Percentiles rank a stretch among this genome's conserved stretches.
Evolutionary conservation across 1,140 invertebrate species (phyloP).

Genomic region (Phocides pigmalion): DNA sequence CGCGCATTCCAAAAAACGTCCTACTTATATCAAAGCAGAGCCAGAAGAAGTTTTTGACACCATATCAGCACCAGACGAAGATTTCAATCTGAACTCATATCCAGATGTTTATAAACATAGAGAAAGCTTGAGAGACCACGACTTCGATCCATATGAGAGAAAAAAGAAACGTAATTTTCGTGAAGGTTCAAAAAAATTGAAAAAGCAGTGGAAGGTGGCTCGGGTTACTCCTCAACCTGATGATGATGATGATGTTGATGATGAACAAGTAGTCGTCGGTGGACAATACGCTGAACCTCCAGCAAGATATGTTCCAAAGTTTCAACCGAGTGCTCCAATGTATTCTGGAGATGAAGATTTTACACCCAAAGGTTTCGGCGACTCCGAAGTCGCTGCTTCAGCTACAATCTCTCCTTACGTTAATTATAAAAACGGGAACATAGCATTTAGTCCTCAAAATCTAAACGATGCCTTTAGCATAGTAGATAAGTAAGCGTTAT

Average conservation of each 20-base stretch:
- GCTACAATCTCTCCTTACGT: constrained; percentile 70
- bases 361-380: constrained; percentile 42
- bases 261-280: constrained; percentile 61
- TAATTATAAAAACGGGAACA: constrained; percentile 80
- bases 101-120: constrained; percentile 42
- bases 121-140: constrained; percentile 25
- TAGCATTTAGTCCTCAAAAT: constrained; percentile 82
- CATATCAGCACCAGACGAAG: constrained; percentile 28
- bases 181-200: constrained; percentile 23
- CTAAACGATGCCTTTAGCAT: constrained; percentile 81
- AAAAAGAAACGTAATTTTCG: constrained; percentile 39
- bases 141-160: constrained; percentile 35
- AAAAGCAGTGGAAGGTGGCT: constrained; percentile 31
- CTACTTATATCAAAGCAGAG: constrained; percentile 42
- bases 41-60: constrained; percentile 35
- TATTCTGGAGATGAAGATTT: constrained; percentile 53
- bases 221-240: constrained; percentile 39
- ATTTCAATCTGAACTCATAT: constrained; percentile 41
- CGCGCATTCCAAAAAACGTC: constrained; percentile 51
- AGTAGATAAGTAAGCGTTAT: constrained; percentile 51
- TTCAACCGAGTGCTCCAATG: constrained; percentile 43
- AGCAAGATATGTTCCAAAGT: constrained; percentile 58
- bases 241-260: constrained; percentile 48
- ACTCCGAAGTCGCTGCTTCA: constrained; percentile 53
- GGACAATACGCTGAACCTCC: constrained; percentile 79